Conservation (phyloP, 2,797 vertebrate genomes). For the Amblyraja radiata region DNA sequence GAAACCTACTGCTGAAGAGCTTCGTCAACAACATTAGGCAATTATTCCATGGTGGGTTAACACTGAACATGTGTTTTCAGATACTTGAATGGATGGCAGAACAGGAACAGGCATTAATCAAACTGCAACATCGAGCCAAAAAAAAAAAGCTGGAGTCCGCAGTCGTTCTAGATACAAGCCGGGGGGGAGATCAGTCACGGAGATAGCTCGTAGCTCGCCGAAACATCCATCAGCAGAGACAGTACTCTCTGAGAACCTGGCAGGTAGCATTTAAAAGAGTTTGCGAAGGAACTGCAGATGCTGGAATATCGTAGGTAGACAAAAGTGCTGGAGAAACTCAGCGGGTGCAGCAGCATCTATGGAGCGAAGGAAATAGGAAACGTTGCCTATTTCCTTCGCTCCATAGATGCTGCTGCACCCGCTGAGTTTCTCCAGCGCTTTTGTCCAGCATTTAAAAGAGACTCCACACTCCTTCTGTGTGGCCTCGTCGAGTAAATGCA, state of each 20-base stretch:
- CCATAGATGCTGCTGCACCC: no score
- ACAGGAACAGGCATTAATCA: background rate
- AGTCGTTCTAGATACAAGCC: background rate
- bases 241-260: background rate
- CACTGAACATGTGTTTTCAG: constrained; percentile 23
- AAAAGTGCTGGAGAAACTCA: no score
- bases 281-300: no score
- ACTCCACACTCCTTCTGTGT: background rate
- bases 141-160: background rate
- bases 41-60: constrained; percentile 2
- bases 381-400: no score
- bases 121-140: background rate
- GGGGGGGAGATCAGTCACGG: background rate
- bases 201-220: background rate
- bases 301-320: no score
- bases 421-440: no score
- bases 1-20: constrained; percentile 1
- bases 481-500: background rate
- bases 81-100: background rate
- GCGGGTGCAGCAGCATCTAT: no score
- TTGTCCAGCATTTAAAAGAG: background rate
- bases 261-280: background rate
- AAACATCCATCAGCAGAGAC: constrained; percentile 22
- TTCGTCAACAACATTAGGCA: constrained; percentile 29
- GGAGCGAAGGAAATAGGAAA: no score